Percentiles rank a stretch among this genome's conserved stretches.
phyloP scores from a whole-genome alignment of 1,140 invertebrate genomes.

The Zaprionus nigranus region DNA sequence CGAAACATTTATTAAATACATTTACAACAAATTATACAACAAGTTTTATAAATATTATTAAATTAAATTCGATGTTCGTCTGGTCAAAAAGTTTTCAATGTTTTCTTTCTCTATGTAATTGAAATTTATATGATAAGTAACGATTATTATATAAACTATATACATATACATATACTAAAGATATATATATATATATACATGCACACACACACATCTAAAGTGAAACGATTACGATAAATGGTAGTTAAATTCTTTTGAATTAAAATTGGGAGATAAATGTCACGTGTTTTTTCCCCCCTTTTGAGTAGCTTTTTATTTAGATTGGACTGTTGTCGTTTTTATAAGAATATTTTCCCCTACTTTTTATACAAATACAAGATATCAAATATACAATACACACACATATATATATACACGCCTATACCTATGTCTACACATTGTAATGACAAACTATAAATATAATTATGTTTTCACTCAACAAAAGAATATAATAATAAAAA shows the following conservation, averaged over 20 bases:
- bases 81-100: slow-evolving; percentile 2
- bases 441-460: slow-evolving; percentile 22
- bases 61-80: slow-evolving; percentile 8
- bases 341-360: neutral
- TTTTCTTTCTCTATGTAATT: slow-evolving; percentile 19
- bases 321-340: slow-evolving; percentile 23
- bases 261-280: slow-evolving; percentile 3
- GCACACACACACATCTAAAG: neutral
- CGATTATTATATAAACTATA: slow-evolving; percentile 16
- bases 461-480: slow-evolving; percentile 18
- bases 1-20: slow-evolving; percentile 21
- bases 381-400: slow-evolving; percentile 24
- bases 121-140: slow-evolving; percentile 11
- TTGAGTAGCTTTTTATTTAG: neutral
- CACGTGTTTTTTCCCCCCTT: neutral
- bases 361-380: slow-evolving; percentile 11
- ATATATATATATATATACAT: neutral
- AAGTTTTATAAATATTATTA: slow-evolving; percentile 13
- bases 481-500: slow-evolving; percentile 13
- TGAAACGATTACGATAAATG: slow-evolving; percentile 18
- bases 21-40: slow-evolving; percentile 28
- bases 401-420: slow-evolving; percentile 8
- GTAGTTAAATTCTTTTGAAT: neutral
- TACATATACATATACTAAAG: slow-evolving; percentile 1
- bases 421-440: slow-evolving; percentile 33